Evolutionary conservation across 2,113 vertebrate genomes (phyloP).

Genomic region (Myrmecophaga tridactyla): DNA sequence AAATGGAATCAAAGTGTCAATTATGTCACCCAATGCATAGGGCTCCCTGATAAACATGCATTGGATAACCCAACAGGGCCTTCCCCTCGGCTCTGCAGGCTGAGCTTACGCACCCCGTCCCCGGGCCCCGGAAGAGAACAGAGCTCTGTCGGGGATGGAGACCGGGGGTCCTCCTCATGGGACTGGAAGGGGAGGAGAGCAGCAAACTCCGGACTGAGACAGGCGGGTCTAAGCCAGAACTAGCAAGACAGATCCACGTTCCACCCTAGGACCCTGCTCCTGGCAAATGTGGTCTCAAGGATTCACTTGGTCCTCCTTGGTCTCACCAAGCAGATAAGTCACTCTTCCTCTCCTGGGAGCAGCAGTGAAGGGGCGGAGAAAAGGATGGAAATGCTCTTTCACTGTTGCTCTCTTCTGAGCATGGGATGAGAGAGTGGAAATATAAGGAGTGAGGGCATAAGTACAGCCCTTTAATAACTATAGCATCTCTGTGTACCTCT

Average conservation of each 20-base stretch:
- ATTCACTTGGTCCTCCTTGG: background rate
- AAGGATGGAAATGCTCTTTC: background rate
- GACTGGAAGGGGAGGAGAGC: background rate
- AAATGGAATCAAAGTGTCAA: background rate
- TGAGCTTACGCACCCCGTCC: background rate
- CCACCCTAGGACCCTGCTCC: background rate
- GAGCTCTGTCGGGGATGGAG: background rate
- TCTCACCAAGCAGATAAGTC: background rate
- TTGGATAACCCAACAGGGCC: background rate
- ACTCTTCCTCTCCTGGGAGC: background rate
- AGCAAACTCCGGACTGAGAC: background rate
- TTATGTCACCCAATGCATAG: background rate
- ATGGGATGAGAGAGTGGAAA: background rate
- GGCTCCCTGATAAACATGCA: background rate
- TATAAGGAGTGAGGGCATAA: background rate
- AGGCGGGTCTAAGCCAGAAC: background rate
- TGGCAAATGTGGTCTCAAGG: background rate
- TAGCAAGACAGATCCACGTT: fast-evolving
- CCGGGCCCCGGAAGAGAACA: too few relatives aligned
- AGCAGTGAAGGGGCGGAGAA: background rate
- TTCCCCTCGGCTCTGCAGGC: background rate
- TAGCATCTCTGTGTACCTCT: background rate
- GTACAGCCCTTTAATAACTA: background rate
- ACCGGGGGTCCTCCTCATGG: background rate
- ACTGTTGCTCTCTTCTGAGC: background rate